Base-by-base conservation (phyloP, 2,113 vertebrate species). In the Carettochelys insculpta region DNA sequence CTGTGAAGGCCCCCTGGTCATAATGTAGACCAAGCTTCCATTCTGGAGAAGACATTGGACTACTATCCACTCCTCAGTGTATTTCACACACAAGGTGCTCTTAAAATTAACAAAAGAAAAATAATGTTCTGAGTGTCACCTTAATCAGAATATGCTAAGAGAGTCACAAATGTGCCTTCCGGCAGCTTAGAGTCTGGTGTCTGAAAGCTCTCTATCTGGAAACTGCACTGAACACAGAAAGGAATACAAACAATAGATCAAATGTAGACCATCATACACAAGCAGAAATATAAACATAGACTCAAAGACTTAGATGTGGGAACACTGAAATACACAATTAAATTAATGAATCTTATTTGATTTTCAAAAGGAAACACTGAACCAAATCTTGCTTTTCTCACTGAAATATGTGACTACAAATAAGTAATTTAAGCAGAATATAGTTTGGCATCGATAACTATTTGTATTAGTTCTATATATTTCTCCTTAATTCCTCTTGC, bases 391-490 rank as follows among this genome's bases (percentile, higher is more conserved):
- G 10, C 38, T 81, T 29, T 77, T 43, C 8, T 4, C 27, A 31
- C 20, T 52, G 1, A 4, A 6, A n/a, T 79, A 78, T 17, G 2
- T 52, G n/a, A 82, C 25, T 52, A 1, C 20, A 81, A 52, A 3
- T 71, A 52, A 82, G 77, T 4, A 86, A n/a, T 14, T 0, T 85
- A 5, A 94, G 83, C 0, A 0, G 1, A 17, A 43, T 53, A 94
- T 95, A 86, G 1, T 5, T 12, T 1, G 24, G 0, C 80, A 71
- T 25, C 47, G 7, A 65, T 0, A 52, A 76, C 82, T 25, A 50
- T 6, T 77, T 76, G 19, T 1, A 71, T 5, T 68, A 14, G n/a
- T 0, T 85, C 8, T 77, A 52, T 0, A 0, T 31, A 13, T 1
- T 0, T 89, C 77, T 43, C 14, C 47, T 4, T 0, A 1, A 61